Conservation (phyloP, 2,113 vertebrate genomes). For the Rhinopithecus roxellana region DNA sequence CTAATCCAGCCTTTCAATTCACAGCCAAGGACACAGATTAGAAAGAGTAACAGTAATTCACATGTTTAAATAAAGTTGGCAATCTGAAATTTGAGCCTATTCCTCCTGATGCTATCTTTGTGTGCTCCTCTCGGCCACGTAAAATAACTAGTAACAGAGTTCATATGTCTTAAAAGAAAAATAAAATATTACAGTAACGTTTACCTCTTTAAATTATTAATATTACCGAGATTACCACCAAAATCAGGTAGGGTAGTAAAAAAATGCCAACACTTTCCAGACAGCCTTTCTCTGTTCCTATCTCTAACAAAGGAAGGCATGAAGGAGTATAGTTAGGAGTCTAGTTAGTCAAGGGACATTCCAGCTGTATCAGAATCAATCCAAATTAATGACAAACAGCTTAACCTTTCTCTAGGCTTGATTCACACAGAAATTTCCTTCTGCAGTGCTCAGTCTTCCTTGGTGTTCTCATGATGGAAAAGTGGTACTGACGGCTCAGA, state of each 20-base stretch:
- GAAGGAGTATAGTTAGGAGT: neutral
- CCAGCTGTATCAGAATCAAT: neutral
- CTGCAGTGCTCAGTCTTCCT: neutral
- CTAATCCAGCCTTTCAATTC: neutral
- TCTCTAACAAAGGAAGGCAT: neutral
- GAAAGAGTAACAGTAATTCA: neutral
- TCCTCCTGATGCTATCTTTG: neutral
- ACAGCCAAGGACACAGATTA: neutral
- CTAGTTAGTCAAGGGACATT: neutral
- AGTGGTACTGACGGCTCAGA: neutral
- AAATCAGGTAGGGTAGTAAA: neutral
- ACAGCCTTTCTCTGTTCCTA: neutral
- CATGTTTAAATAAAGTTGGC: neutral
- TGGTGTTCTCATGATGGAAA: neutral
- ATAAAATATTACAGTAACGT: neutral
- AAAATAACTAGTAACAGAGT: neutral
- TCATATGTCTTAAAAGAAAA: neutral
- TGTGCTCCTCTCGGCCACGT: neutral
- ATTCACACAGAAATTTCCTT: neutral
- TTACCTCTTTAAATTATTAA: neutral
- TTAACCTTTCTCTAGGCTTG: neutral
- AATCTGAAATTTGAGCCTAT: neutral
- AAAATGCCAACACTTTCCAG: neutral
- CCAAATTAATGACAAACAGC: neutral
- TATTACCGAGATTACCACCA: neutral